Evolutionary conservation across 2,888 invertebrate species (phyloP).

Genomic region (Clistopyga incitator): DNA sequence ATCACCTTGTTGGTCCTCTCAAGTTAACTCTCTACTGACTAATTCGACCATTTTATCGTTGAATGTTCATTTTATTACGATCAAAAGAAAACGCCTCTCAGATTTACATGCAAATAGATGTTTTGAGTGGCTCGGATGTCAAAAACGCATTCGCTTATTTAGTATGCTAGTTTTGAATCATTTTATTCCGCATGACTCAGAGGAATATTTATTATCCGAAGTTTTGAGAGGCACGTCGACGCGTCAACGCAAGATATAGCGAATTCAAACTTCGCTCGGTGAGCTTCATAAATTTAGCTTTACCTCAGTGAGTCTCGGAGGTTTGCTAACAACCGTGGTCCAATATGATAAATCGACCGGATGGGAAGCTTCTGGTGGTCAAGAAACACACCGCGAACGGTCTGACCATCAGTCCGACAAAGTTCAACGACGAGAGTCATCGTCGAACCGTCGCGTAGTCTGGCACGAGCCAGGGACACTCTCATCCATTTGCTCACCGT

Average conservation of each 20-base stretch:
- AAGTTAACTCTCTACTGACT: no score
- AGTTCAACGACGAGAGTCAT: constrained; percentile 64
- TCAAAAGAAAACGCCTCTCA: no score
- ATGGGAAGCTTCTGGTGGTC: constrained; percentile 56
- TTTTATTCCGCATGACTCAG: background rate
- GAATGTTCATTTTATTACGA: no score
- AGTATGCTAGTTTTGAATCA: background rate
- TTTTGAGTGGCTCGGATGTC: no score
- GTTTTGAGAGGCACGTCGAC: constrained; percentile 17
- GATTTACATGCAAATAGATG: no score
- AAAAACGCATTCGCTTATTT: no score
- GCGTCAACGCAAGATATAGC: constrained; percentile 12
- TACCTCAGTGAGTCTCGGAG: background rate
- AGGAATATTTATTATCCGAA: background rate
- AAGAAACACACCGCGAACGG: constrained; percentile 37
- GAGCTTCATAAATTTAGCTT: constrained; percentile 39
- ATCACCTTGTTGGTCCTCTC: no score
- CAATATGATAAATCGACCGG: constrained; percentile 65
- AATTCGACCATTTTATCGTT: no score
- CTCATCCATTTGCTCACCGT: constrained; percentile 52
- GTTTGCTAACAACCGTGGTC: constrained; percentile 39
- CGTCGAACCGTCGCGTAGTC: constrained; percentile 60
- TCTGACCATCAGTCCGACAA: constrained; percentile 49
- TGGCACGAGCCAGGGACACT: constrained; percentile 65
- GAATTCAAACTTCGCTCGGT: background rate